These are phyloP conservation scores for Cryptoblepharus egeriae DNA, from an alignment of 2,797 vertebrate species.

Conservation along the genomic window DNA sequence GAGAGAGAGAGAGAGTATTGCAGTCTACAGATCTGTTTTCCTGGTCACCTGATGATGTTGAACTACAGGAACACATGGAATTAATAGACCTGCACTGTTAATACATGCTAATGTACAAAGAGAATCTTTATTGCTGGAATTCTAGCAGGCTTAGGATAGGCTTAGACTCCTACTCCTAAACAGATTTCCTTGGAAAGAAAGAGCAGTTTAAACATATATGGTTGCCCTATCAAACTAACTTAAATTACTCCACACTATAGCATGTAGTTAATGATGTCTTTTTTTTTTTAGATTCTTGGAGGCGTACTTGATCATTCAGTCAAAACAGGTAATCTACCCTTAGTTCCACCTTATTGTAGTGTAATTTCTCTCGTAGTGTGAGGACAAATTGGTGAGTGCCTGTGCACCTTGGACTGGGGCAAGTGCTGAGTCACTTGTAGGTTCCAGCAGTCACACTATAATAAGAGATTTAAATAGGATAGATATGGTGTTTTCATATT, in stretches of 20 bases:
- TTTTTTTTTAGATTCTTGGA: too few relatives aligned
- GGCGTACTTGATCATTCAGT: too few relatives aligned
- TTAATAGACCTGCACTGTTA: constrained; percentile 26
- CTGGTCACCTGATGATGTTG: constrained; percentile 36
- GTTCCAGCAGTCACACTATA: too few relatives aligned
- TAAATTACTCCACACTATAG: neutral
- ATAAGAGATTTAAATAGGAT: too few relatives aligned
- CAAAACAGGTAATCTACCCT: too few relatives aligned
- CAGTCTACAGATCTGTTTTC: constrained; percentile 19
- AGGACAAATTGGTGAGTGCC: too few relatives aligned
- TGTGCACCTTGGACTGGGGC: too few relatives aligned
- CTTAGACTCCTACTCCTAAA: constrained; percentile 16
- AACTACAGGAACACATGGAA: constrained; percentile 32
- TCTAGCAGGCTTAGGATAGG: constrained; percentile 10
- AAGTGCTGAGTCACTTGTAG: too few relatives aligned
- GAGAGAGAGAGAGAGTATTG: constrained; percentile 1
- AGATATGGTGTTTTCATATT: too few relatives aligned
- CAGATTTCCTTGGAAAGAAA: neutral
- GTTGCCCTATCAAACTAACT: neutral
- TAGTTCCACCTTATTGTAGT: too few relatives aligned
- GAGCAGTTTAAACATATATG: neutral
- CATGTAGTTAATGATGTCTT: neutral
- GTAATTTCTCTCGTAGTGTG: too few relatives aligned
- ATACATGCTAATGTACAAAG: constrained; percentile 34
- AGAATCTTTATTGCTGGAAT: constrained; percentile 15